These are phyloP conservation scores for Rhabdomys dilectus DNA, from an alignment of 2,113 vertebrate genomes.

Conservation along the genomic window DNA sequence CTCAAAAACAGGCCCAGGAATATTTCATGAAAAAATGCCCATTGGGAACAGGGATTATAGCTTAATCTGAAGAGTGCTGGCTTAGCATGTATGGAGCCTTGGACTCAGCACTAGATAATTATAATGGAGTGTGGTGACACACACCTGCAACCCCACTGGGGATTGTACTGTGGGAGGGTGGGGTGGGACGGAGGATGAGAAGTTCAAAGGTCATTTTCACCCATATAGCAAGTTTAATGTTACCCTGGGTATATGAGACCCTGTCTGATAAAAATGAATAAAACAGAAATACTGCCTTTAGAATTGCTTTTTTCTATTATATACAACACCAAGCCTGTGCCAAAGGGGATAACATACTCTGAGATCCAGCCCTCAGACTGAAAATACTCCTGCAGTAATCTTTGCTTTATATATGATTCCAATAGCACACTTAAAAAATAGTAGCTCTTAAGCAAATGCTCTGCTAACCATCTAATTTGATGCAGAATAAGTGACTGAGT, in stretches of 20 bases:
- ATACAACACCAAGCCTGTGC: not conserved
- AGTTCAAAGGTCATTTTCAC: not conserved
- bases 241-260: not conserved
- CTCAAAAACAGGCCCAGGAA: not conserved
- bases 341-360: not conserved
- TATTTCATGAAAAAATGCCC: conserved; percentile 35
- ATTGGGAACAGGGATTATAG: not conserved
- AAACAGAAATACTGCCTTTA: not conserved
- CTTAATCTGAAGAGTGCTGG: not conserved
- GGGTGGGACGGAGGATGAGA: too few species aligned
- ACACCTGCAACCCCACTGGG: not conserved
- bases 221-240: not conserved
- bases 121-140: not conserved
- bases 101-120: not conserved
- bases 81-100: not conserved
- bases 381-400: not conserved
- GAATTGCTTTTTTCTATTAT: not conserved
- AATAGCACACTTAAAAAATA: not conserved
- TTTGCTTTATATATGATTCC: conserved; percentile 8
- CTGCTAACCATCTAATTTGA: conserved; percentile 21
- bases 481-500: not conserved
- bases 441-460: conserved; percentile 16
- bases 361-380: conserved; percentile 17
- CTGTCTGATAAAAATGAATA: not conserved
- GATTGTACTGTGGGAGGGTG: too few species aligned